Evolutionary conservation across 2,113 vertebrate species (phyloP).

Genomic region (Tautogolabrus adspersus): DNA sequence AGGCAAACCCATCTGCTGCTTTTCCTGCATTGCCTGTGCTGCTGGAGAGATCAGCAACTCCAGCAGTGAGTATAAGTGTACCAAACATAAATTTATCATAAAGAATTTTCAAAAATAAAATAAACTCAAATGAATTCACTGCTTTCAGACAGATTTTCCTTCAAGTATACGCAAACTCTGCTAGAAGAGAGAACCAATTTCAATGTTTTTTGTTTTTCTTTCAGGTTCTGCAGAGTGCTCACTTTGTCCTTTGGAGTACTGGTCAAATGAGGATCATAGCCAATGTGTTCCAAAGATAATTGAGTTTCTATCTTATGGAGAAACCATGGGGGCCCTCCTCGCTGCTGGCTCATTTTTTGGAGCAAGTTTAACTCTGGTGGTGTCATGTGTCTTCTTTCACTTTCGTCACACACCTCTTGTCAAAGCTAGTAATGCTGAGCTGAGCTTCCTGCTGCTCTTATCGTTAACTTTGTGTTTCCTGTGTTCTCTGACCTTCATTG

Average conservation of each 20-base stretch:
- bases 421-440: slow-evolving; percentile 82
- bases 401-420: slow-evolving; percentile 81
- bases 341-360: slow-evolving; percentile 73
- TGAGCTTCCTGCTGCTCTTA: slow-evolving; percentile 82
- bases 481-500: slow-evolving; percentile 82
- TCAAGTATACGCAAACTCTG: no score
- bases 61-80: slow-evolving; percentile 72
- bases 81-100: neutral
- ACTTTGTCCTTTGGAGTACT: slow-evolving; percentile 77
- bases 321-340: slow-evolving; percentile 80
- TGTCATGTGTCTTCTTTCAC: slow-evolving; percentile 73
- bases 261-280: slow-evolving; percentile 79
- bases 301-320: slow-evolving; percentile 82
- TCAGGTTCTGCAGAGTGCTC: slow-evolving; percentile 80
- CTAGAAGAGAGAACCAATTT: neutral
- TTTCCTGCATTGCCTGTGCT: slow-evolving; percentile 82
- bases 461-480: slow-evolving; percentile 80
- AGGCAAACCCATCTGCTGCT: slow-evolving; percentile 85
- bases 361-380: slow-evolving; percentile 64
- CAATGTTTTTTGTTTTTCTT: slow-evolving; percentile 13
- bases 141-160: neutral
- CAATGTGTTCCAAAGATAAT: slow-evolving; percentile 78
- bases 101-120: neutral
- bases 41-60: slow-evolving; percentile 83
- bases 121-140: neutral